phyloP scores from a whole-genome alignment of 1,140 invertebrate species.

The Drosophila obscura region DNA sequence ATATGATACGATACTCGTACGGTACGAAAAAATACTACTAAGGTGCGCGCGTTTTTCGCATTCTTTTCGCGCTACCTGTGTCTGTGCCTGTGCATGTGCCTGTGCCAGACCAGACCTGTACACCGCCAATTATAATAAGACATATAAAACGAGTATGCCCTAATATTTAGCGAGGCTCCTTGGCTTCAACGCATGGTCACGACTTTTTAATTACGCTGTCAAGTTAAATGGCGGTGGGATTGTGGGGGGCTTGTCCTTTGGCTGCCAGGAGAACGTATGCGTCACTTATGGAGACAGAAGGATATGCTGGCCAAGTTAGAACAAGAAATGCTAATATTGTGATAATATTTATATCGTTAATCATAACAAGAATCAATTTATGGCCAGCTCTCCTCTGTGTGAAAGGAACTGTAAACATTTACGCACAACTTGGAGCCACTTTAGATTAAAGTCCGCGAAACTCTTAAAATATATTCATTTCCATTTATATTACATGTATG shows the following conservation, averaged over 20 bases:
- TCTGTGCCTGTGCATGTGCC: constrained; percentile 13
- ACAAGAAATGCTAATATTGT: constrained; percentile 29
- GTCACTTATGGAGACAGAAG: constrained; percentile 10
- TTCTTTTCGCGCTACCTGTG: constrained; percentile 27
- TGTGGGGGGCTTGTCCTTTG: constrained; percentile 3
- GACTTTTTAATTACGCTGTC: constrained; percentile 59
- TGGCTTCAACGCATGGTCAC: constrained; percentile 27
- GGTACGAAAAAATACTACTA: constrained; percentile 27
- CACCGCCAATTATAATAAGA: constrained; percentile 66
- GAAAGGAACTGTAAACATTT: constrained; percentile 8
- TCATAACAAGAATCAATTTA: constrained; percentile 37
- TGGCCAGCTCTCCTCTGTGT: neutral
- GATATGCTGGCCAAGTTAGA: constrained; percentile 15
- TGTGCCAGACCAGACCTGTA: constrained; percentile 31
- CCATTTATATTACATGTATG: constrained; percentile 39
- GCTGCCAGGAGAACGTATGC: neutral
- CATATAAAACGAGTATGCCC: constrained; percentile 43
- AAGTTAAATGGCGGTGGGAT: constrained; percentile 41
- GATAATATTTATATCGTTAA: constrained; percentile 48
- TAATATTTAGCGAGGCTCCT: constrained; percentile 51
- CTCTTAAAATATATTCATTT: constrained; percentile 38
- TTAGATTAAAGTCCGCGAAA: too few relatives aligned
- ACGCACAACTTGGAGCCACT: constrained; percentile 15
- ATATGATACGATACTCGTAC: constrained; percentile 38
- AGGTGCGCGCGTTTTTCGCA: constrained; percentile 34